Evolutionary conservation across 2,797 vertebrate genomes (phyloP).

Genomic region (Pelobates cultripes): DNA sequence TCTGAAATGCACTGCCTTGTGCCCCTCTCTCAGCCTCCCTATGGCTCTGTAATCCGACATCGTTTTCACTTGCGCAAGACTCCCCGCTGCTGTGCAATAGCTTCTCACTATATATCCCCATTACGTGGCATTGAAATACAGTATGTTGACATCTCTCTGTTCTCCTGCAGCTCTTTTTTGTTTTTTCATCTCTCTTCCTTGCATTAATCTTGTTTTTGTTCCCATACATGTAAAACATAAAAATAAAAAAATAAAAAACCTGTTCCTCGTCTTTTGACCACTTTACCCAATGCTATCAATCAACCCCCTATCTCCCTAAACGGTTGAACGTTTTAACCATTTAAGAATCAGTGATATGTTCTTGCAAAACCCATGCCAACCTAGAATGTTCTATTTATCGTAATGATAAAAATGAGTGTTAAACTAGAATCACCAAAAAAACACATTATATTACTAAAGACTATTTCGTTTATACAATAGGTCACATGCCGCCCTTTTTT

Average conservation of each 20-base stretch:
- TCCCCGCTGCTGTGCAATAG: constrained; percentile 17
- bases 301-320: too few species aligned
- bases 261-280: background rate
- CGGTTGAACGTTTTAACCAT: too few species aligned
- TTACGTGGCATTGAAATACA: constrained; percentile 15
- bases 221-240: background rate
- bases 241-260: background rate
- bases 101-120: constrained; percentile 3
- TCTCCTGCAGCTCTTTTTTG: constrained; percentile 3
- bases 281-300: background rate
- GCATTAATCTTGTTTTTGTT: background rate
- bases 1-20: constrained; percentile 20
- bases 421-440: too few species aligned
- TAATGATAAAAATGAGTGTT: too few species aligned
- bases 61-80: constrained; percentile 24
- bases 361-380: too few species aligned
- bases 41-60: constrained; percentile 30
- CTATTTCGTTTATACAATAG: too few species aligned
- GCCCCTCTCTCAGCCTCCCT: constrained; percentile 37
- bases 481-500: too few species aligned
- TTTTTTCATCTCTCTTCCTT: background rate
- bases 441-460: too few species aligned
- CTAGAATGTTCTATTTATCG: too few species aligned
- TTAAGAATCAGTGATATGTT: background rate
- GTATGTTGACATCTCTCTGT: constrained; percentile 7